phyloP scores from a whole-genome alignment of 2,797 vertebrate species.

The Cyprinodon diabolis region DNA sequence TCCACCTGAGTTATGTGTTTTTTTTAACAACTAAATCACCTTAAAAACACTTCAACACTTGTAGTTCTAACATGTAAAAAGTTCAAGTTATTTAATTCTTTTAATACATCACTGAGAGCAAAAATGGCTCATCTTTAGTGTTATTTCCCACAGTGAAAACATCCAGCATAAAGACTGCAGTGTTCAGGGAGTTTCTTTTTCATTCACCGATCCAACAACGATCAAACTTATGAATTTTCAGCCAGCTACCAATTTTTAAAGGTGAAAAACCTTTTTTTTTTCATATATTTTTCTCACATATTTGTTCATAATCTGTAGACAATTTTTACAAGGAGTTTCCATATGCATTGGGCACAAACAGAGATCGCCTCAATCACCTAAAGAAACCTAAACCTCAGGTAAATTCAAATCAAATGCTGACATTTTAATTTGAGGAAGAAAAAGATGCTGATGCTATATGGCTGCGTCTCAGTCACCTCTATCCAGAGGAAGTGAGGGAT shows the following conservation, averaged over 20 bases:
- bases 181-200: background rate
- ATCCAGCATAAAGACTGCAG: background rate
- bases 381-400: background rate
- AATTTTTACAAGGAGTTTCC: background rate
- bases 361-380: background rate
- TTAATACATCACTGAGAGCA: background rate
- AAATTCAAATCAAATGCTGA: background rate
- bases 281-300: background rate
- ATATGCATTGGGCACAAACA: background rate
- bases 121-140: background rate
- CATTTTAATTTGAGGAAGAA: background rate
- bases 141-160: background rate
- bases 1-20: no score
- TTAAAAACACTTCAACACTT: no score
- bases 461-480: slow-evolving; percentile 79
- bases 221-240: no score
- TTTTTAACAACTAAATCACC: no score
- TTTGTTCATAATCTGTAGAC: background rate
- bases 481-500: slow-evolving; percentile 97
- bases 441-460: background rate
- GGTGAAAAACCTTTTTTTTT: no score
- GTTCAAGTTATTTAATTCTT: background rate
- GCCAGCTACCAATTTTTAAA: no score
- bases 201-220: no score
- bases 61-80: no score